A percentile compares a stretch with the other conserved stretches of the same genome.
These are phyloP conservation scores for Phrynocephalus forsythii DNA, from an alignment of 2,797 vertebrate species.

Conservation along the genomic window DNA sequence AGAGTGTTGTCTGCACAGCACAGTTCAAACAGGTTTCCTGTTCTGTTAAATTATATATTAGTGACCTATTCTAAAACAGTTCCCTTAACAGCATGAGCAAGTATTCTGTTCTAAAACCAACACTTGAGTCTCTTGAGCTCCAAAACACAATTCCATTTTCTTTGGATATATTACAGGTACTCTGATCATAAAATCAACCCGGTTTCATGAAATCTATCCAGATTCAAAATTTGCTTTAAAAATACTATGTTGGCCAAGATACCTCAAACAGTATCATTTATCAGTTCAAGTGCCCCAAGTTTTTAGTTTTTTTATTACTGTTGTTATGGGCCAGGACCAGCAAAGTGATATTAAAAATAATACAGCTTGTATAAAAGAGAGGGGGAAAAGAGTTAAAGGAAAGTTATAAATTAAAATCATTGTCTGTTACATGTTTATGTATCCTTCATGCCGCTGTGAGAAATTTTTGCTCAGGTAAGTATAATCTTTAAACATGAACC, in stretches of 20 bases:
- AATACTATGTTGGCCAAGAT: constrained; percentile 17
- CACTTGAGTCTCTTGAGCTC: constrained; percentile 11
- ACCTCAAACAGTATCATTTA: constrained; percentile 7
- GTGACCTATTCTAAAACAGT: not conserved
- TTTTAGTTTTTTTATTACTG: too few species aligned
- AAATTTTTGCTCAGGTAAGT: too few species aligned
- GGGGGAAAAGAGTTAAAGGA: too few species aligned
- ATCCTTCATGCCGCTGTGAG: too few species aligned
- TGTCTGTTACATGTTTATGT: too few species aligned
- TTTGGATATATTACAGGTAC: not conserved
- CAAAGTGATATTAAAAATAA: too few species aligned
- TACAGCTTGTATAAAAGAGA: too few species aligned
- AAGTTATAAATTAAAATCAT: too few species aligned
- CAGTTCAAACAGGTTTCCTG: not conserved
- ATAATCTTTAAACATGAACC: too few species aligned
- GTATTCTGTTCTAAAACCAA: not conserved
- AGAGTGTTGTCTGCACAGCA: not conserved
- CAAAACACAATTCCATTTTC: constrained; percentile 35
- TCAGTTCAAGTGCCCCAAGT: not conserved
- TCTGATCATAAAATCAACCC: not conserved
- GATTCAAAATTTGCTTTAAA: constrained; percentile 32
- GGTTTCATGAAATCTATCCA: not conserved
- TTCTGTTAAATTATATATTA: constrained; percentile 10
- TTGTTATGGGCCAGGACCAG: too few species aligned
- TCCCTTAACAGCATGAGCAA: not conserved